Percentiles rank a stretch among this genome's conserved stretches.
phyloP scores from a whole-genome alignment of 1,140 invertebrate species.

The Daktulosphaira vitifoliae region DNA sequence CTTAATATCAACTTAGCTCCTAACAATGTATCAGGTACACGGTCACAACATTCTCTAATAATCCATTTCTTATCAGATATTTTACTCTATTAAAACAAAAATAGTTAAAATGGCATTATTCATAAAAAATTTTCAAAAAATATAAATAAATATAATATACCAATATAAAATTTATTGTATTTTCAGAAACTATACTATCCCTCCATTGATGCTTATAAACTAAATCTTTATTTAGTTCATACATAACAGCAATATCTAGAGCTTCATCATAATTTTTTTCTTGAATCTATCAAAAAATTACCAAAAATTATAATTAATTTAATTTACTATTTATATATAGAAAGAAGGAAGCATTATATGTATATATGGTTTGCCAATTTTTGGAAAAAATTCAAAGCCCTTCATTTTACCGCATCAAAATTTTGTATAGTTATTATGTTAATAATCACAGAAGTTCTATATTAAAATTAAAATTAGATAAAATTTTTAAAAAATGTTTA shows the following conservation, averaged over 20 bases:
- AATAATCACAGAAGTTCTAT: no score
- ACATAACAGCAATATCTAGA: slow-evolving; percentile 5
- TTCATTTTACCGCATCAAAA: no score
- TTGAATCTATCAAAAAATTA: slow-evolving; percentile 13
- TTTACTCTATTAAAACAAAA: slow-evolving; percentile 3
- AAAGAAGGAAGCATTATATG: no score
- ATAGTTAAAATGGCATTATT: not conserved
- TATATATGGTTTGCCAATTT: no score
- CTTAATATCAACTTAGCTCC: slow-evolving; percentile 10
- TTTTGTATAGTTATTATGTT: no score
- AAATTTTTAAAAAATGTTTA: no score
- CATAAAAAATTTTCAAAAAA: not conserved
- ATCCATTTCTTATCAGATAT: slow-evolving; percentile 27
- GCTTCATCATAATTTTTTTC: slow-evolving; percentile 21
- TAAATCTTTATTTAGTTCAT: slow-evolving; percentile 28
- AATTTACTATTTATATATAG: no score
- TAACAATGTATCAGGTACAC: slow-evolving; percentile 18
- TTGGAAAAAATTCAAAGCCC: no score
- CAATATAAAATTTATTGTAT: slow-evolving; percentile 19
- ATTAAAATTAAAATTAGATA: no score
- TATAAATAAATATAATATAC: not conserved
- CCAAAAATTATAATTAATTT: no score
- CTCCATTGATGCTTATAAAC: slow-evolving; percentile 29
- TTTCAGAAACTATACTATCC: slow-evolving; percentile 11
- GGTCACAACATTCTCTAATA: slow-evolving; percentile 1